Evolutionary conservation across 2,113 vertebrate genomes (phyloP).

Genomic region (Malaclemys terrapin): DNA sequence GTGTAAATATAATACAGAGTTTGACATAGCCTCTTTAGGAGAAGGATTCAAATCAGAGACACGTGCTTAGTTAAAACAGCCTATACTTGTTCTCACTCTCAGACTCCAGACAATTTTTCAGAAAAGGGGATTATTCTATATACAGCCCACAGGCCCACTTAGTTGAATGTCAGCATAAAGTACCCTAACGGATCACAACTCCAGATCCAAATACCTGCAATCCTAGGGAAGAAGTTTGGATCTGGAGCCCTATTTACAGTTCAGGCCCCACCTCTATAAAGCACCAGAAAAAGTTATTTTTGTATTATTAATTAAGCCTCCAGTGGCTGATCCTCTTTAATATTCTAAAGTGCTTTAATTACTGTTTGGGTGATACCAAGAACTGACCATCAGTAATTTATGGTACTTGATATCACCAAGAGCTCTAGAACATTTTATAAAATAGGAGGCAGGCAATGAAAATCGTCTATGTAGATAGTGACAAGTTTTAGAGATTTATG

Average conservation of each 20-base stretch:
- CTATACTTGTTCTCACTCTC: background rate
- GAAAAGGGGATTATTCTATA: background rate
- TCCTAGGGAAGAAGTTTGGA: background rate
- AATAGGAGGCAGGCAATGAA: background rate
- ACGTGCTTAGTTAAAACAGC: background rate
- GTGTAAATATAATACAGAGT: background rate
- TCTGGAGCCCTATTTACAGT: background rate
- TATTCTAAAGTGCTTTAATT: background rate
- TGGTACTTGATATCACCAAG: background rate
- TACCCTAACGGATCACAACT: background rate
- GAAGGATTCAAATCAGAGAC: background rate
- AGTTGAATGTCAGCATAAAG: background rate
- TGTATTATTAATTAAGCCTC: background rate
- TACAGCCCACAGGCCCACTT: background rate
- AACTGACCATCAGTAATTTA: background rate
- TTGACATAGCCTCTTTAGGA: background rate
- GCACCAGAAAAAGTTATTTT: background rate
- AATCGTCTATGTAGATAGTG: background rate
- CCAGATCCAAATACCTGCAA: background rate
- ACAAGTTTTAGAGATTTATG: background rate
- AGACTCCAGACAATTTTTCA: background rate
- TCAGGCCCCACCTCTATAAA: background rate
- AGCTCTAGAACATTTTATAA: background rate
- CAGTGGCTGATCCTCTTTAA: background rate
- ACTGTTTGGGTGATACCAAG: background rate